Percentiles rank a stretch among this genome's conserved stretches.
phyloP scores from a whole-genome alignment of 2,113 vertebrate genomes.

The Psophia crepitans region DNA sequence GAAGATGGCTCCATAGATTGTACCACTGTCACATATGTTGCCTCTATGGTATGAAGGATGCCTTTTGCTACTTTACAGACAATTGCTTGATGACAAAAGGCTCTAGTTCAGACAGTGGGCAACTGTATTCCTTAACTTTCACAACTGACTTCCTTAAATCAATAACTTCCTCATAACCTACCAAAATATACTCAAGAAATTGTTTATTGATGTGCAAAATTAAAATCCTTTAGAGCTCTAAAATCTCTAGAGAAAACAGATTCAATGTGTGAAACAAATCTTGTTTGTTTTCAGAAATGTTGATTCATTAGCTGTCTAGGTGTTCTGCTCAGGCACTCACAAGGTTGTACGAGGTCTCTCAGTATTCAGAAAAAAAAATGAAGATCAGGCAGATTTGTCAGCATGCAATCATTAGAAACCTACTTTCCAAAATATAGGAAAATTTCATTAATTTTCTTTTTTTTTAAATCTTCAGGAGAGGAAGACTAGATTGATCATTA shows the following conservation, averaged over 20 bases:
- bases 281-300: constrained; percentile 29
- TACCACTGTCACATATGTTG: not conserved
- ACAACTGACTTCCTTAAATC: not conserved
- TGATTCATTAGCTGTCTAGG: not conserved
- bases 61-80: not conserved
- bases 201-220: not conserved
- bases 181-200: constrained; percentile 10
- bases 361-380: not conserved
- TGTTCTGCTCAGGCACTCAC: not conserved
- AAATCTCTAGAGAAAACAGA: not conserved
- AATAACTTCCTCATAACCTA: not conserved
- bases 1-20: not conserved
- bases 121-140: not conserved
- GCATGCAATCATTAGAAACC: not conserved
- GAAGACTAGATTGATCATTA: constrained; percentile 10
- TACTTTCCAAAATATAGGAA: not conserved
- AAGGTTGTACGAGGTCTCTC: not conserved
- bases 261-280: not conserved
- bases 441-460: not conserved
- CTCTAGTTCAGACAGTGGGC: not conserved
- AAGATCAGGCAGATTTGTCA: not conserved
- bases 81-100: not conserved
- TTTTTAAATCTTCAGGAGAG: not conserved
- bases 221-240: constrained; percentile 3
- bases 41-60: constrained; percentile 12